phyloP scores from a whole-genome alignment of 2,797 vertebrate genomes.

The Myotis vivesi region DNA sequence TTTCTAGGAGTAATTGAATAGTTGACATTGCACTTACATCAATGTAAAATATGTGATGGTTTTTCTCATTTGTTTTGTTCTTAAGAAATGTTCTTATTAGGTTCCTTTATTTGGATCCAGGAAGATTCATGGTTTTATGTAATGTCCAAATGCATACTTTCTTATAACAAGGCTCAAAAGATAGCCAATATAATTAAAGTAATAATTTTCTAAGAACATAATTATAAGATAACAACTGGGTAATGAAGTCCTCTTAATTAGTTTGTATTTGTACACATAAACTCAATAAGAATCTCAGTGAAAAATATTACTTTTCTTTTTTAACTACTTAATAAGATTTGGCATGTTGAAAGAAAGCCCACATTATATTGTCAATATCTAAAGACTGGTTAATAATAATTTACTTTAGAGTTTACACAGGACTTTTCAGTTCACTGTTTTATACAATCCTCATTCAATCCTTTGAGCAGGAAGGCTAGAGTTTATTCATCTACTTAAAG shows the following conservation, averaged over 20 bases:
- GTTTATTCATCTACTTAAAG: neutral
- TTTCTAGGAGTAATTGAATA: conserved; percentile 69
- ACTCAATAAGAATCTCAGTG: neutral
- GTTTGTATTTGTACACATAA: neutral
- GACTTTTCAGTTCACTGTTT: conserved; percentile 2
- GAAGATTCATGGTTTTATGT: conserved; percentile 17
- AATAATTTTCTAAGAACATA: conserved; percentile 4
- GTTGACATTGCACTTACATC: conserved; percentile 56
- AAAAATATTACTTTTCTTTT: conserved; percentile 38
- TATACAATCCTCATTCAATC: neutral
- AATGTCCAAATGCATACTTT: conserved; percentile 13
- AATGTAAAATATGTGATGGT: conserved; percentile 57
- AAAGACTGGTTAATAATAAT: neutral
- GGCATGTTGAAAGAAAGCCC: neutral
- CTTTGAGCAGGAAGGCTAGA: neutral
- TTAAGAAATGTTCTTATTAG: conserved; percentile 18
- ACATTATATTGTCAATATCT: neutral
- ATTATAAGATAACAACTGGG: neutral
- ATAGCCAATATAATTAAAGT: neutral
- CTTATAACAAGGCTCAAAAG: conserved; percentile 7
- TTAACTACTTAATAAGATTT: neutral
- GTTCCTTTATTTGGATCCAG: conserved; percentile 16
- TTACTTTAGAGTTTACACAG: neutral
- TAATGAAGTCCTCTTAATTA: neutral
- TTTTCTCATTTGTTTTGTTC: conserved; percentile 65